Conservation (phyloP, 2,888 invertebrate genomes). For the Cynaeus angustus region DNA sequence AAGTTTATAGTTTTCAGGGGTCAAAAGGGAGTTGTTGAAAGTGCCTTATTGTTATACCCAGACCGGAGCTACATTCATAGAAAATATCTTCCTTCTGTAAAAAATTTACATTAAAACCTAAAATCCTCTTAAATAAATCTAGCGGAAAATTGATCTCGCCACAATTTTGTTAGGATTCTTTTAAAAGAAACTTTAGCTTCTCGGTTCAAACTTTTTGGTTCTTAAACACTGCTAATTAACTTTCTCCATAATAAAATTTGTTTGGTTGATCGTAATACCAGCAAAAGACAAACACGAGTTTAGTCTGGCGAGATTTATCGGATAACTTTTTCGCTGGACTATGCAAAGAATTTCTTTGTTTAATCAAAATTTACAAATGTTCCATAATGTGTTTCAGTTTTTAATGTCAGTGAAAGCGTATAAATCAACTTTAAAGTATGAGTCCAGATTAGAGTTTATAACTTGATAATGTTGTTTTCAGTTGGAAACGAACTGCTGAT, state of each 20-base stretch:
- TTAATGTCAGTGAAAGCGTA: background rate
- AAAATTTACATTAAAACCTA: background rate
- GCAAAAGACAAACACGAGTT: conserved; percentile 18
- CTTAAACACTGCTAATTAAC: conserved; percentile 30
- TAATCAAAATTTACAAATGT: background rate
- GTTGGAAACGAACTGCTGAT: conserved; percentile 21
- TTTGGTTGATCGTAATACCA: conserved; percentile 31
- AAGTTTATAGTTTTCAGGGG: background rate
- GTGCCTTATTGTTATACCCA: background rate
- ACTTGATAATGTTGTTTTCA: conserved; percentile 39
- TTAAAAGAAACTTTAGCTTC: background rate
- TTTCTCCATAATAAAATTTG: conserved; percentile 37
- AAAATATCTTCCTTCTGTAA: background rate
- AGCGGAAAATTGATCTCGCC: background rate
- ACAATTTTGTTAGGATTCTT: background rate
- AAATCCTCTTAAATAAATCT: background rate
- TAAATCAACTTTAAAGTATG: conserved; percentile 20
- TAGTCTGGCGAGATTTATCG: conserved; percentile 26
- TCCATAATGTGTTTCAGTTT: background rate
- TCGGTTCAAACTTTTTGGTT: background rate
- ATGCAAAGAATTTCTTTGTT: conserved; percentile 17
- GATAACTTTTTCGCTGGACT: conserved; percentile 9
- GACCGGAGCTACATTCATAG: background rate
- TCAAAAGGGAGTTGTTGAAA: background rate
- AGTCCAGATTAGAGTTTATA: conserved; percentile 25